Evolutionary conservation across 2,113 vertebrate species (phyloP), one percentile per base, ranked within the genome.

Genomic region (Halcyon malimbica): DNA sequence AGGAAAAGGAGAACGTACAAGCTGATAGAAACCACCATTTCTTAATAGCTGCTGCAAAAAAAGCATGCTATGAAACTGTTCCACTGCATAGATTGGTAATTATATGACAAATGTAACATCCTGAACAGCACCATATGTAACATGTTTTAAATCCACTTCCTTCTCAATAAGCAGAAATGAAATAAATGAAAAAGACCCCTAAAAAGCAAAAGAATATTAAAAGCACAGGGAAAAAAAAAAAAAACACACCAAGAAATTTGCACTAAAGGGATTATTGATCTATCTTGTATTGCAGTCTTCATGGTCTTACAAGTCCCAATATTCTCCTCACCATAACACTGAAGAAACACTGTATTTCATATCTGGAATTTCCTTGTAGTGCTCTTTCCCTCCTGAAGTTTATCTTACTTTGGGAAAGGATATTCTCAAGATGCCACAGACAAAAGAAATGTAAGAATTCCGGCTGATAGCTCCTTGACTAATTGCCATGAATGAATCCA

Each of bases 381-480:
- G 1, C 86, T 83, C 73, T 93, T 77, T 83, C 6, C 26, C 59
- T 89, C 86, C 25, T 89, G 16, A 87, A 91, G 46, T 89, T 87
- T 82, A 83, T 25, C 69, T 54, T 67, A 41, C 67, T 90, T 64
- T 16, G 28, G 54, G 65, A 83, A 93, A 69, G 69, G n/a, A 86
- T 70, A 78, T 87, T 94, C 84, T 89, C 73, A 86, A 94, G 60
- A 97, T 86, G 64, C 63, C 90, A 87, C 46, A 89, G 71, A 83
- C 65, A 91, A 94, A 91, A 96, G 86, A 94, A 85, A 71, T n/a
- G 16, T 51, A 84, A 91, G 78, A 82, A 92, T 90, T 90, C 84
- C 86, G 89, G 56, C 74, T 83, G 89, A 95, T 81, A 92, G 60
- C 64, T 94, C 70, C 89, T 85, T 92, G 67, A 91, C 90, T 94